Evolutionary conservation across 2,113 vertebrate genomes (phyloP).

Genomic region (Tragelaphus strepsiceros): DNA sequence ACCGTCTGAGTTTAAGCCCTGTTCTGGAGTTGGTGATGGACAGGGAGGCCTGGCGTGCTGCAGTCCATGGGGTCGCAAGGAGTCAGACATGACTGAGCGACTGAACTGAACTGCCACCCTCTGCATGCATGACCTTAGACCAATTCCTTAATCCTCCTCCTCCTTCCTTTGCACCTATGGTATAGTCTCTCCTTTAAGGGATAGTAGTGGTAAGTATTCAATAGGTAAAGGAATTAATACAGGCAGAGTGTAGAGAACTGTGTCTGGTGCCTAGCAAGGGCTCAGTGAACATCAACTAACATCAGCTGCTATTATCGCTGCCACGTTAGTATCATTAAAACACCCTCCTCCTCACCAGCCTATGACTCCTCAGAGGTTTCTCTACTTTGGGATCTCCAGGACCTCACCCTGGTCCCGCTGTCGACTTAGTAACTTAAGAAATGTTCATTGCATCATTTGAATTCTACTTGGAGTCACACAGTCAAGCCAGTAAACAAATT

Average conservation of each 20-base stretch:
- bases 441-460: background rate
- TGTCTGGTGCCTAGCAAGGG: background rate
- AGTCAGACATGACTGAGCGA: background rate
- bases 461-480: background rate
- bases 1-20: background rate
- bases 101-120: background rate
- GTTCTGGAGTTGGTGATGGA: background rate
- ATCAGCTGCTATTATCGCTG: background rate
- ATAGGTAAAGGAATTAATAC: background rate
- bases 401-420: background rate
- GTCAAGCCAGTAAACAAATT: slow-evolving; percentile 29
- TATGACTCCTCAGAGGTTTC: background rate
- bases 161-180: background rate
- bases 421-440: background rate
- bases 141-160: background rate
- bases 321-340: background rate
- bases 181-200: background rate
- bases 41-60: background rate
- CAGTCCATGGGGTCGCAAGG: background rate
- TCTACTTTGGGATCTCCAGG: background rate
- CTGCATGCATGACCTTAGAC: background rate
- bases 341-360: background rate
- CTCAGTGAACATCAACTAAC: background rate
- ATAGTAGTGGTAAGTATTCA: background rate
- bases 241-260: background rate